Evolutionary conservation across 2,797 vertebrate species (phyloP).

Genomic region (Sebastiscus albofasciatus): DNA sequence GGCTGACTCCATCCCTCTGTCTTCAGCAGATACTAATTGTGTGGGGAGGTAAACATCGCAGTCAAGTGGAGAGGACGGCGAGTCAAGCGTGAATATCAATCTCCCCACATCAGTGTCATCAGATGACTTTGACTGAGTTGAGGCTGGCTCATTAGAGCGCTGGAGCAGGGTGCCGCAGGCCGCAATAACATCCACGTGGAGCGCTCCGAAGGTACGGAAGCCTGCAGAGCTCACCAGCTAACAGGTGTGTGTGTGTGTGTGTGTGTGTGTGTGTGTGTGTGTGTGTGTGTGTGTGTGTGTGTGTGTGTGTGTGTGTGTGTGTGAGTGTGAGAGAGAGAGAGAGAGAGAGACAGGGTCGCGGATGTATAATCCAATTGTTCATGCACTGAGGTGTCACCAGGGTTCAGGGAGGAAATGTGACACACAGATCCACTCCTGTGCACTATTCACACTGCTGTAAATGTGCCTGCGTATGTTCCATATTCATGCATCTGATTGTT

Average conservation of each 20-base stretch:
- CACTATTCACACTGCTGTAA: background rate
- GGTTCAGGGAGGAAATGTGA: constrained; percentile 50
- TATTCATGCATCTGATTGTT: constrained; percentile 47
- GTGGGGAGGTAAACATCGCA: constrained; percentile 84
- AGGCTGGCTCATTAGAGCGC: constrained; percentile 78
- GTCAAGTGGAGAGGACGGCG: constrained; percentile 81
- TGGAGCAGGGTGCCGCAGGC: constrained; percentile 36
- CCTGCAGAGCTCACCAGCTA: constrained; percentile 49
- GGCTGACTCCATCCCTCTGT: constrained; percentile 63
- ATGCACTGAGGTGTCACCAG: constrained; percentile 31
- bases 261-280: background rate
- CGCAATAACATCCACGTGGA: constrained; percentile 53
- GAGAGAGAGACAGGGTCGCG: background rate
- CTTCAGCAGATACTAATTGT: constrained; percentile 83
- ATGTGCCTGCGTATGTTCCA: background rate
- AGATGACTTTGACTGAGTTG: constrained; percentile 83
- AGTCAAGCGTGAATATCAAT: constrained; percentile 89
- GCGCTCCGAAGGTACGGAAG: constrained; percentile 28
- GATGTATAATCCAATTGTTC: constrained; percentile 17
- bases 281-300: accelerated
- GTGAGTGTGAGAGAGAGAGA: background rate
- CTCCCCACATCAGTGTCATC: constrained; percentile 84
- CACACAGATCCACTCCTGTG: background rate
- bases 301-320: accelerated
- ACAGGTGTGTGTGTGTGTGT: constrained; percentile 48